Evolutionary conservation across 2,113 vertebrate genomes (phyloP), one percentile per base, ranked within the genome.

Genomic region (Chinchilla lanigera): DNA sequence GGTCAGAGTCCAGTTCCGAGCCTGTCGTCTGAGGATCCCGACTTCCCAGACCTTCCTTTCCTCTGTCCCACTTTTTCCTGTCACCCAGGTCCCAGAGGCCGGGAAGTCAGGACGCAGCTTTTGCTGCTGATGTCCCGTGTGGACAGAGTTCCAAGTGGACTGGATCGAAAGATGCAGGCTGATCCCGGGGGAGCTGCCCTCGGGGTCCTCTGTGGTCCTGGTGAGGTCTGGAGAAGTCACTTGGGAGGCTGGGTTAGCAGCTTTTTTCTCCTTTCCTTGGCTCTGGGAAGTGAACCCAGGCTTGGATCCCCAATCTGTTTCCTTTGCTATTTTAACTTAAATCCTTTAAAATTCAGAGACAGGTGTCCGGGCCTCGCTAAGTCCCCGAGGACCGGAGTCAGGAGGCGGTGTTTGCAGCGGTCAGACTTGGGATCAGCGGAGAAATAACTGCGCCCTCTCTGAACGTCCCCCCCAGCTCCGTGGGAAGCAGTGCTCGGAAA

Each of bases 401-500:
- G 50, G 47, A 65, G 63, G 30, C 41, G 87, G 50, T 56, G 20
- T 93, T 83, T 69, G 58, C 33, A 28, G 33, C 78, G n/a, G 47
- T 84, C 54, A 77, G 26, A 86, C 89, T 95, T 95, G 35, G 81
- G 78, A 50, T 94, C 35, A 78, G 26, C 54, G 50, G 89, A 60
- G 20, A 86, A 88, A 77, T 54, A 60, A 54, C 52, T 50, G 47
- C 47, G 47, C 47, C 47, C 47, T 50, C 47, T 50, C 47, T 6
- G 47, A 50, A 50, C 9, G 47, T 50, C 9, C 47, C 47, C 9
- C 5, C 47, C 9, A 9, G 47, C 47, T n/a, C n/a, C 47, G 9
- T 6, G 47, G 52, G 52, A 54, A 50, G 47, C 47, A 50, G 47
- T 5, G 47, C 47, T 50, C n/a, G n/a, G n/a, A n/a, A n/a, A n/a